Percentiles rank a stretch among this genome's conserved stretches.
Evolutionary conservation across 2,888 invertebrate genomes (phyloP).

Genomic region (Meloe dianella): DNA sequence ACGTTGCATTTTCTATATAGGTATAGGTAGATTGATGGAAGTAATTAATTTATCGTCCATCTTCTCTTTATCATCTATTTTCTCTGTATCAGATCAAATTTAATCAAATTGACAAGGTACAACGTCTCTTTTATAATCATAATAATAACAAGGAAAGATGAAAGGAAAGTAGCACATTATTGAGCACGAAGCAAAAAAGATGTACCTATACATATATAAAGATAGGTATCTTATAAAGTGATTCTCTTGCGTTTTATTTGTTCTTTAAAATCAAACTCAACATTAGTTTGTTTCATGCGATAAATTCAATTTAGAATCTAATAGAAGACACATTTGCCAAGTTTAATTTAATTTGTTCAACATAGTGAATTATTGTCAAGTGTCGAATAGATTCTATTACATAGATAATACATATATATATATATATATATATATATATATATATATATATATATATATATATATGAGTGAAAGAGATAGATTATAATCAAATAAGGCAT

Average conservation of each 20-base stretch:
- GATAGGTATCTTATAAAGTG: background rate
- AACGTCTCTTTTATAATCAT: background rate
- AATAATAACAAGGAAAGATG: background rate
- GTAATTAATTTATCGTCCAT: constrained; percentile 11
- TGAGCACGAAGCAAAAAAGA: background rate
- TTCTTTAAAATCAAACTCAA: background rate
- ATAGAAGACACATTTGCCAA: constrained; percentile 7
- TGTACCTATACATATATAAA: background rate
- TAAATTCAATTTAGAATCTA: constrained; percentile 9
- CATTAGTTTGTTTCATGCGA: background rate
- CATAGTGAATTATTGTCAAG: constrained; percentile 1
- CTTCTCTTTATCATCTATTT: background rate
- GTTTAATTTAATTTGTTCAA: constrained; percentile 8
- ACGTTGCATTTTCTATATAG: background rate
- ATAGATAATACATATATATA: no score
- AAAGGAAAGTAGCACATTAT: background rate
- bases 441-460: no score
- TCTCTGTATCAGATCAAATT: background rate
- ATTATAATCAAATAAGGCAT: background rate
- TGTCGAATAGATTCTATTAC: background rate
- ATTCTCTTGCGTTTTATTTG: background rate
- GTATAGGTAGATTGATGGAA: background rate
- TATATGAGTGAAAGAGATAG: background rate
- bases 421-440: no score
- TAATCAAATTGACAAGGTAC: constrained; percentile 7